phyloP scores from a whole-genome alignment of 2,888 invertebrate genomes.

The Eupithecia tripunctaria region DNA sequence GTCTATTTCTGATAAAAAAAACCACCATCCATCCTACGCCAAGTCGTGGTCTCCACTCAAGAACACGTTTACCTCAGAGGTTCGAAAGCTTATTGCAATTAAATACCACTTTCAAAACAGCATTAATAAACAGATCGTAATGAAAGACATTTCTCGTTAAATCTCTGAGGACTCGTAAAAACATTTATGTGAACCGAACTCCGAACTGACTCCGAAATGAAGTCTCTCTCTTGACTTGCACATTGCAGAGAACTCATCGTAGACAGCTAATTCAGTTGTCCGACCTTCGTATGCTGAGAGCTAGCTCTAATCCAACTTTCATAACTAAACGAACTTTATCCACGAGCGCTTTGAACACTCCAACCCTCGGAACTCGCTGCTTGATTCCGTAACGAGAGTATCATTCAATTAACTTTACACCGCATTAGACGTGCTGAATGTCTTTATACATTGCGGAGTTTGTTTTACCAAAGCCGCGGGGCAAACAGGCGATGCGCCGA shows the following conservation, averaged over 20 bases:
- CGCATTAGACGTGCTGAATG: slow-evolving; percentile 58
- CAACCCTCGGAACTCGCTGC: slow-evolving; percentile 40
- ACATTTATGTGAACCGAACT: slow-evolving; percentile 2
- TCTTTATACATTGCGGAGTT: slow-evolving; percentile 68
- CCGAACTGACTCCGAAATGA: slow-evolving; percentile 14
- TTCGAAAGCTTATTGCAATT: not conserved
- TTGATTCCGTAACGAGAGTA: slow-evolving; percentile 53
- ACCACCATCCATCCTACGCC: too few relatives aligned
- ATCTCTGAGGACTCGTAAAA: not conserved
- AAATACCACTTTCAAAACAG: not conserved
- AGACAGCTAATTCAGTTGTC: slow-evolving; percentile 35
- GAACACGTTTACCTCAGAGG: too few relatives aligned
- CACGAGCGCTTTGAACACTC: slow-evolving; percentile 17
- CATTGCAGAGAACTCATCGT: slow-evolving; percentile 21
- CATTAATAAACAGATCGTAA: not conserved
- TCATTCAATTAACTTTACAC: slow-evolving; percentile 66
- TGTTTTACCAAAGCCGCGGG: slow-evolving; percentile 61
- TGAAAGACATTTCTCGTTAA: not conserved
- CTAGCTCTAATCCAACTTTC: slow-evolving; percentile 23
- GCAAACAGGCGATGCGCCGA: slow-evolving; percentile 67
- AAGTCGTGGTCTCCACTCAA: too few relatives aligned
- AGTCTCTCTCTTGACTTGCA: slow-evolving; percentile 17
- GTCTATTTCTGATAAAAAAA: too few relatives aligned
- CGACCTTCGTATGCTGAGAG: slow-evolving; percentile 25
- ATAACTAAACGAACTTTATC: slow-evolving; percentile 20